Base-by-base conservation (phyloP, 1,140 invertebrate species). In the Propsilocerus akamusi region DNA sequence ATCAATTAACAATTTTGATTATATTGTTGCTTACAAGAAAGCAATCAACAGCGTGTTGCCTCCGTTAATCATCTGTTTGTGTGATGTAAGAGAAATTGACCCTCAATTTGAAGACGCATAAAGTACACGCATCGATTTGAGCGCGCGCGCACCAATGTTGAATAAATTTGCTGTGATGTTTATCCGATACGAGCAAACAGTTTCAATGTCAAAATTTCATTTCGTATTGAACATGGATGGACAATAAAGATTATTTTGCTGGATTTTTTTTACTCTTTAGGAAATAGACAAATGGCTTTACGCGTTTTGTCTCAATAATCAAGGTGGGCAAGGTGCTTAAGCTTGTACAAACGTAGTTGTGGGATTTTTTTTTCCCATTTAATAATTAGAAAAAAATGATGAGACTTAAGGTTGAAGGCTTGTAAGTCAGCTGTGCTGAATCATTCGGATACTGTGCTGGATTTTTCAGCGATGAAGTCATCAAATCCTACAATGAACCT, bases 181-280 rank as follows among this genome's bases (percentile, higher is more conserved):
- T n/a, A n/a, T n/a, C n/a, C n/a, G 22, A 20, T 41, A 6, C 22
- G 34, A 41, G 17, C 34, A 41, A 41, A 41, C 22, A 41, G 17
- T 14, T 41, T 41, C 34, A 41, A 41, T 41, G 34, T 41, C 34
- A 41, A 41, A 41, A 41, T 41, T 41, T 41, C 34, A 41, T 41
- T 41, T 41, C 8, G 22, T 7, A 4, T 8, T 30, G 14, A 5
- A 10, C n/a, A 20, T 8, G 22, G 14, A 20, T 41, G 5, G 14
- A 41, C 17, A 41, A 20, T 41, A 41, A 20, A 14, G 5, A n/a
- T 3, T 30, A 2, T 30, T 30, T 6, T 30, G 2, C n/a, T 11
- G 10, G 14, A 5, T 37, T 37, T 37, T 30, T 30, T 30, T 30
- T 2, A 30, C 14, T 12, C 14, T 37, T 41, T 41, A 41, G 34